Evolutionary conservation across 2,113 vertebrate genomes (phyloP).

Genomic region (Canis aureus): DNA sequence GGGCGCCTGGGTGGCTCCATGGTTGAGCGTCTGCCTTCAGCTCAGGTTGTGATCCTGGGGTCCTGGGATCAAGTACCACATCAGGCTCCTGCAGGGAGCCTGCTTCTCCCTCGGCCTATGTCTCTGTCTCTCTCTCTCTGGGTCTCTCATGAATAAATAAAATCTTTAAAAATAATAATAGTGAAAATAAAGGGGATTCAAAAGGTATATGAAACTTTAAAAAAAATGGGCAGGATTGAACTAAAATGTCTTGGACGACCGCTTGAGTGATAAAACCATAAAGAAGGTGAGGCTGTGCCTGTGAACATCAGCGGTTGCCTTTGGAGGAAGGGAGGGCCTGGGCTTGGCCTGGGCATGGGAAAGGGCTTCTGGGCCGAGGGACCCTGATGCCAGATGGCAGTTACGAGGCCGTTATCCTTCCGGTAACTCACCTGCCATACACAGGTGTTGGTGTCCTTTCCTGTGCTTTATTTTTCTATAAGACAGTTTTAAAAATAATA

Average conservation of each 20-base stretch:
- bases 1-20: too few species aligned
- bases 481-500: neutral
- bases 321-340: neutral
- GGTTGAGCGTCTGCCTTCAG: too few species aligned
- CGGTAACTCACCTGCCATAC: neutral
- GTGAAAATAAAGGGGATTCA: neutral
- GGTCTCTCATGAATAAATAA: too few species aligned
- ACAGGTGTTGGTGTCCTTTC: neutral
- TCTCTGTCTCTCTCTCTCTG: too few species aligned
- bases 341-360: neutral
- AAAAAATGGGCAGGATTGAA: neutral
- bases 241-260: neutral
- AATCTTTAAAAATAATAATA: too few species aligned
- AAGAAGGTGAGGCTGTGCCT: neutral
- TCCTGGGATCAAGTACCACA: too few species aligned
- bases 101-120: too few species aligned
- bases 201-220: neutral
- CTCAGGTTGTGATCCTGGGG: too few species aligned
- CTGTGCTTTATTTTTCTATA: neutral
- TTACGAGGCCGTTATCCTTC: neutral
- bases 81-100: too few species aligned
- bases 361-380: neutral
- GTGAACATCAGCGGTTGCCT: neutral
- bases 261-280: neutral
- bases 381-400: neutral